These are phyloP conservation scores for Ormyrus thymus DNA, from an alignment of 2,888 invertebrate genomes.

Conservation along the genomic window DNA sequence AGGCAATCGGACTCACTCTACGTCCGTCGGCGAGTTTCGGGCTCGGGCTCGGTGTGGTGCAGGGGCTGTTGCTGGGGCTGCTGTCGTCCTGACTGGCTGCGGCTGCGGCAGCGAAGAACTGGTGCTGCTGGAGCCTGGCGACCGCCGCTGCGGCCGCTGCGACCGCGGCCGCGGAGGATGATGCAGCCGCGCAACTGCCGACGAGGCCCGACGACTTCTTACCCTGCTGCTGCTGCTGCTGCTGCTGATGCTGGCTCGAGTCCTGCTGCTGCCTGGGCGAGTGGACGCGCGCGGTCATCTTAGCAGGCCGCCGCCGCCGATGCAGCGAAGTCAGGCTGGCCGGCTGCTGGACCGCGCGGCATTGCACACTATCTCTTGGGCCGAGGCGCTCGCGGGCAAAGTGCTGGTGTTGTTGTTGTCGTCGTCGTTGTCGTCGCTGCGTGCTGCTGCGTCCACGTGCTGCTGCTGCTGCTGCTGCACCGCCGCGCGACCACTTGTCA, in stretches of 20 bases:
- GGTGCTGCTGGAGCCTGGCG: conserved; percentile 29
- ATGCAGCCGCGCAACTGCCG: conserved; percentile 49
- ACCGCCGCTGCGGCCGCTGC: conserved; percentile 33
- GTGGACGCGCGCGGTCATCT: conserved; percentile 74
- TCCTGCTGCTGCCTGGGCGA: conserved; percentile 72
- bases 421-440: conserved; percentile 4
- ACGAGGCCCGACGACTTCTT: conserved; percentile 46
- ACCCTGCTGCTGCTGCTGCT: conserved; percentile 55
- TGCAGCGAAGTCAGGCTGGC: conserved; percentile 41
- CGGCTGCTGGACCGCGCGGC: conserved; percentile 56
- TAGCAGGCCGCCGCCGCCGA: conserved; percentile 62
- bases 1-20: conserved; percentile 66
- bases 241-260: conserved; percentile 61
- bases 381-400: no score
- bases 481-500: conserved; percentile 57
- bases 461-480: conserved; percentile 23
- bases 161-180: conserved; percentile 49
- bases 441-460: conserved; percentile 52
- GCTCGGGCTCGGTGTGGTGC: conserved; percentile 70
- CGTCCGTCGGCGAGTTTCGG: conserved; percentile 74
- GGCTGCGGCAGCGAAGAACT: no score
- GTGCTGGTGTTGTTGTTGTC: no score
- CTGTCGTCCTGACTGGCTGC: conserved; percentile 7
- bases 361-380: conserved; percentile 44
- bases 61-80: conserved; percentile 63